A percentile compares a stretch with the other conserved stretches of the same genome.
Evolutionary conservation across 2,113 vertebrate species (phyloP).

Genomic region (Platichthys stellatus): DNA sequence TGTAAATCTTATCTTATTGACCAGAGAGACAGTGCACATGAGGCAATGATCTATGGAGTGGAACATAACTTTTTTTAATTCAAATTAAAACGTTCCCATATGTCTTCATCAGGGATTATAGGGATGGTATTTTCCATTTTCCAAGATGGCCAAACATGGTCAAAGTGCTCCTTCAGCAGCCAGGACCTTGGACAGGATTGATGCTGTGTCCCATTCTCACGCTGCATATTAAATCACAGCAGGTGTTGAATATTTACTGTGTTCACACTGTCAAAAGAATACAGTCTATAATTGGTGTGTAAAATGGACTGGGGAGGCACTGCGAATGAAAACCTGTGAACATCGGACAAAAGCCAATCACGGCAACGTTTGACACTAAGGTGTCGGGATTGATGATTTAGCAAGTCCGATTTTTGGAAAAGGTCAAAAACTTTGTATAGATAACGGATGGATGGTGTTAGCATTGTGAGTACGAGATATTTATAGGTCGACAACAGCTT

Average conservation of each 20-base stretch:
- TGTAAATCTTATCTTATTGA: too few species aligned
- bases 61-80: too few species aligned
- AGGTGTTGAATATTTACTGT: background rate
- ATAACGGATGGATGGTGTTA: too few species aligned
- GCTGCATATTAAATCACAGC: background rate
- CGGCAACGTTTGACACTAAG: background rate
- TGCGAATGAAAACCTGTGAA: background rate
- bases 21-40: too few species aligned
- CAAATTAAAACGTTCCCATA: too few species aligned
- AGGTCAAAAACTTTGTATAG: too few species aligned
- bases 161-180: background rate
- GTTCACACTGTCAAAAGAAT: background rate
- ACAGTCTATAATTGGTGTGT: background rate
- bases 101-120: too few species aligned
- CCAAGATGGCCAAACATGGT: too few species aligned
- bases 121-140: too few species aligned
- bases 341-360: background rate
- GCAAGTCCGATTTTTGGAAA: background rate
- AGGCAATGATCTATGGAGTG: too few species aligned
- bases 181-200: background rate
- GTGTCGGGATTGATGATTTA: background rate
- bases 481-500: too few species aligned
- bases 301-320: background rate
- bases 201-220: background rate
- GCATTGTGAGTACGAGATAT: too few species aligned